A percentile compares a stretch with the other conserved stretches of the same genome.
phyloP scores from a whole-genome alignment of 1,140 invertebrate species.

The Zaprionus davidi region DNA sequence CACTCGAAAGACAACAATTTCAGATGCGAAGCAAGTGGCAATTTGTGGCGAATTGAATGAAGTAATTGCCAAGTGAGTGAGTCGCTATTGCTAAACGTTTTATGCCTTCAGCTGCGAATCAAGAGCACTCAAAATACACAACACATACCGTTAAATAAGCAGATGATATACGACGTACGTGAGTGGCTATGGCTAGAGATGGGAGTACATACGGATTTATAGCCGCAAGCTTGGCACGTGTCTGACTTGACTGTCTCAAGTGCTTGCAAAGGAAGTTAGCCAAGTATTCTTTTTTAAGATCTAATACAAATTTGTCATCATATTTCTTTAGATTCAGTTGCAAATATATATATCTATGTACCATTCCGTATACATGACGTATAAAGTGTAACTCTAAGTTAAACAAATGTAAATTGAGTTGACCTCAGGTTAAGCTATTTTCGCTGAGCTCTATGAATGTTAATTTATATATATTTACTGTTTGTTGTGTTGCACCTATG shows the following conservation, averaged over 20 bases:
- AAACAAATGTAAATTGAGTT: not conserved
- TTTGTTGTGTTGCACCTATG: not conserved
- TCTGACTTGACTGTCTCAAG: not conserved
- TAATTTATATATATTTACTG: not conserved
- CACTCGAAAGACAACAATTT: slow-evolving; percentile 23
- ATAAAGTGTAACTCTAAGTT: not conserved
- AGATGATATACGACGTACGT: not conserved
- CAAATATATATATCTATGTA: not conserved
- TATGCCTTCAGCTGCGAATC: slow-evolving; percentile 17
- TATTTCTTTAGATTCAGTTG: not conserved
- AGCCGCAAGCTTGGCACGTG: not conserved
- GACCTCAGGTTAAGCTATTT: not conserved
- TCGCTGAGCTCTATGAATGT: not conserved
- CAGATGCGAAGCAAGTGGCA: slow-evolving; percentile 7
- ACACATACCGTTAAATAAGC: slow-evolving; percentile 17
- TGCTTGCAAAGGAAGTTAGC: not conserved
- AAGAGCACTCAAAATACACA: slow-evolving; percentile 21
- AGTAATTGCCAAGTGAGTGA: slow-evolving; percentile 22
- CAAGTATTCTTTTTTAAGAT: not conserved
- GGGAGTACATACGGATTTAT: not conserved
- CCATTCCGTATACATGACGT: not conserved
- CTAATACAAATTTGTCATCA: not conserved
- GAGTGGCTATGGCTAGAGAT: not conserved
- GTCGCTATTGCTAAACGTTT: slow-evolving; percentile 10
- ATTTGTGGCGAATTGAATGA: not conserved